Conservation (phyloP, 2,113 vertebrate genomes). For the Megaceryle maxima region DNA sequence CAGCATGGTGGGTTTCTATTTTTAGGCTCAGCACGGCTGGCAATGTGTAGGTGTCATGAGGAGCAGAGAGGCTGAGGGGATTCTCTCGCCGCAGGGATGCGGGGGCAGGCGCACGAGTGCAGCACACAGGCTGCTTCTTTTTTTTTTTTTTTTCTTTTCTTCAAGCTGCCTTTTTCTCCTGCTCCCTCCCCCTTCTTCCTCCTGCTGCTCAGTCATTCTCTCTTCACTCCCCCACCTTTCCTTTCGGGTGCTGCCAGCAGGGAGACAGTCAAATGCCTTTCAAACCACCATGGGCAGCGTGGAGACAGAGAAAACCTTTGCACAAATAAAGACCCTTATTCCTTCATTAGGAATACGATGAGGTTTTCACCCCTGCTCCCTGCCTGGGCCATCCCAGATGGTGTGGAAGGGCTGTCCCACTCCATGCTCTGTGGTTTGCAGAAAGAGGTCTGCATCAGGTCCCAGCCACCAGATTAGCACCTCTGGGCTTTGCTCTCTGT, state of each 20-base stretch:
- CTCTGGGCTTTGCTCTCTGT: not conserved
- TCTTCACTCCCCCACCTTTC: not conserved
- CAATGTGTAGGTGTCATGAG: not conserved
- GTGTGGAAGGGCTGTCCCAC: not conserved
- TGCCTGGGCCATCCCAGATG: not conserved
- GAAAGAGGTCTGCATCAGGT: not conserved
- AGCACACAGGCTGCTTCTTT: not conserved
- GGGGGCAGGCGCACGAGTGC: not conserved
- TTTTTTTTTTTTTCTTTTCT: not conserved
- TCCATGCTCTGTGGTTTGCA: too few relatives aligned
- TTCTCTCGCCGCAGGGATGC: slow-evolving; percentile 2
- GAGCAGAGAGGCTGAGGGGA: not conserved
- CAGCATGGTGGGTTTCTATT: slow-evolving; percentile 47
- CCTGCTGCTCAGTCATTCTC: not conserved
- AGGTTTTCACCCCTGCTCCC: not conserved
- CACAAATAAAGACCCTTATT: not conserved
- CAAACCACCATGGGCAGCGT: not conserved
- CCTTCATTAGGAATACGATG: fast-evolving
- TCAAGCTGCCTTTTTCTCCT: not conserved
- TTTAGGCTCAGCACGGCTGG: slow-evolving; percentile 16
- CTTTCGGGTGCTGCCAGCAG: not conserved
- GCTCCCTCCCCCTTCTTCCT: not conserved
- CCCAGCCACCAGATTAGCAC: not conserved
- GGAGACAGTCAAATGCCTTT: not conserved
- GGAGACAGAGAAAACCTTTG: not conserved